phyloP scores from a whole-genome alignment of 2,888 invertebrate species.

The Netelia fuscicornis region DNA sequence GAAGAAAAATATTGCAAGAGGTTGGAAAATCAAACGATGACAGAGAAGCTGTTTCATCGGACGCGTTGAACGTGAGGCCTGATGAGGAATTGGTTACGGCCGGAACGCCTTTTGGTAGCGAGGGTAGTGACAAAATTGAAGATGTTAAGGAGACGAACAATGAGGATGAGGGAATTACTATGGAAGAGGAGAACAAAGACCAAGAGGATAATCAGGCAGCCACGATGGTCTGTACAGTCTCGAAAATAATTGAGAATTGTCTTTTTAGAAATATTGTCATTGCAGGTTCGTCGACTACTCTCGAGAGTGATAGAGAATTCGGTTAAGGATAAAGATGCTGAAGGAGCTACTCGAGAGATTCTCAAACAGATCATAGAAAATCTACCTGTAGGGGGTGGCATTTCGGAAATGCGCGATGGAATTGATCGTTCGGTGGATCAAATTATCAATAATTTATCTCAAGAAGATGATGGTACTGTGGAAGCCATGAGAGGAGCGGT shows the following conservation, averaged over 20 bases:
- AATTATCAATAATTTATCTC: conserved; percentile 62
- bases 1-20: conserved; percentile 41
- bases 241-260: conserved; percentile 58
- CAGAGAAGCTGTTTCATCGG: conserved; percentile 33
- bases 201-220: conserved; percentile 67
- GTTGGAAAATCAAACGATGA: conserved; percentile 63
- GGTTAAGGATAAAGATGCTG: conserved; percentile 48
- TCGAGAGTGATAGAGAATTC: conserved; percentile 65
- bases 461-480: conserved; percentile 58
- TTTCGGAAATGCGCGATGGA: conserved; percentile 62
- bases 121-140: conserved; percentile 35
- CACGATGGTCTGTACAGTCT: conserved; percentile 64
- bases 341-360: conserved; percentile 59
- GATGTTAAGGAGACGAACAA: background rate
- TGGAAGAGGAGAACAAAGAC: conserved; percentile 11
- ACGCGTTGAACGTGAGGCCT: conserved; percentile 6
- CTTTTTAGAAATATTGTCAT: conserved; percentile 40
- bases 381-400: conserved; percentile 58
- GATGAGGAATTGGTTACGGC: conserved; percentile 29
- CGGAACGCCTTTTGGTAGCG: conserved; percentile 30
- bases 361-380: conserved; percentile 65
- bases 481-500: conserved; percentile 59
- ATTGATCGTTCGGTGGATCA: conserved; percentile 68
- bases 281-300: conserved; percentile 64
- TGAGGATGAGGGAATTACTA: background rate